Evolutionary conservation across 2,797 vertebrate species (phyloP).

Genomic region (Enteromius thamalakanensis): DNA sequence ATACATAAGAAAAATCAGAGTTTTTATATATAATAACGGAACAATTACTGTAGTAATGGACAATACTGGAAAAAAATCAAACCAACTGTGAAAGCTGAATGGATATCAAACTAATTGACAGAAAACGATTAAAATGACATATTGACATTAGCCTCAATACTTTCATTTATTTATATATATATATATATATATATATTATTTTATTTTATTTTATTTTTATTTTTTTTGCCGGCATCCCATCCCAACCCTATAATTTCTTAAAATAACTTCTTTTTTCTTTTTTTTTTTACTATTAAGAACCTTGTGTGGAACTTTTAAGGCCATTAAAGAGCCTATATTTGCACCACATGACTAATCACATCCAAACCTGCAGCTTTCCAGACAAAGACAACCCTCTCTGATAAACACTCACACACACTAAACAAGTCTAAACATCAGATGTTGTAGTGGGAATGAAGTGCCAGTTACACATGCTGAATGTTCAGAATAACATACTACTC

Average conservation of each 20-base stretch:
- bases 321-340: background rate
- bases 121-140: background rate
- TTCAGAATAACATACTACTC: background rate
- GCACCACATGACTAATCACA: background rate
- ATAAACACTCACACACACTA: background rate
- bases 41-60: too few species aligned
- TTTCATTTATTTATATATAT: too few species aligned
- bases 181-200: too few species aligned
- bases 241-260: background rate
- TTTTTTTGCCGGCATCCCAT: background rate
- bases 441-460: background rate
- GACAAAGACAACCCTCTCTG: background rate
- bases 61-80: background rate
- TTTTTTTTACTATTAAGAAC: background rate
- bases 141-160: background rate
- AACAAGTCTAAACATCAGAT: conserved; percentile 21
- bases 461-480: background rate
- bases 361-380: background rate
- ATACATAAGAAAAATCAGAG: too few species aligned
- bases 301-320: background rate
- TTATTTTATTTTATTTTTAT: too few species aligned
- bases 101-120: background rate
- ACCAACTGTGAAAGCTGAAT: background rate
- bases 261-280: background rate
- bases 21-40: too few species aligned